These are phyloP conservation scores for Grallaria varia DNA, from an alignment of 2,113 vertebrate species.

Conservation along the genomic window DNA sequence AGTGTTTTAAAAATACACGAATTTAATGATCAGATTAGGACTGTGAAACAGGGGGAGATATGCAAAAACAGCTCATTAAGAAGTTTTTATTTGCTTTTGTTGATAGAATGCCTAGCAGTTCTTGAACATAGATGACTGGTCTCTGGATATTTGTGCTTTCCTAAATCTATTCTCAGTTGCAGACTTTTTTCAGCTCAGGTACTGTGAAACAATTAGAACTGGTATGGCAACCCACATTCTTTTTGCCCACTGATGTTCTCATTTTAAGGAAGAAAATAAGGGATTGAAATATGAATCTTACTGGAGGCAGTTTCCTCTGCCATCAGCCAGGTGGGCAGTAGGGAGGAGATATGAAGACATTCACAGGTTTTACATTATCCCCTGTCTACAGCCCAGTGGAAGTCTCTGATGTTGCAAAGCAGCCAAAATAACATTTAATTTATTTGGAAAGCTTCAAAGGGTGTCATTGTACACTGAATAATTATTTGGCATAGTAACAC, in stretches of 20 bases:
- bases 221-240: accelerated
- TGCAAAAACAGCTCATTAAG: background rate
- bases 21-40: background rate
- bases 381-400: background rate
- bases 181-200: background rate
- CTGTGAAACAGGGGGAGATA: background rate
- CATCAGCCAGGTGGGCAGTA: background rate
- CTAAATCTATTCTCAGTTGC: background rate
- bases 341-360: background rate
- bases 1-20: background rate
- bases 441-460: background rate
- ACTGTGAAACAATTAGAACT: accelerated
- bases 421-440: background rate
- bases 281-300: accelerated
- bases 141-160: background rate
- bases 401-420: background rate
- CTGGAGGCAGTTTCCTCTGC: background rate
- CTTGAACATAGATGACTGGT: background rate
- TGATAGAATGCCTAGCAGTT: background rate
- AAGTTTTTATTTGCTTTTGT: background rate
- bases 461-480: background rate
- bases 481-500: background rate
- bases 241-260: background rate
- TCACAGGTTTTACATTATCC: background rate
- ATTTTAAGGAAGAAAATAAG: background rate